Percentiles rank a stretch among this genome's conserved stretches.
phyloP scores from a whole-genome alignment of 2,888 invertebrate genomes.

The Drosophila quinaria region DNA sequence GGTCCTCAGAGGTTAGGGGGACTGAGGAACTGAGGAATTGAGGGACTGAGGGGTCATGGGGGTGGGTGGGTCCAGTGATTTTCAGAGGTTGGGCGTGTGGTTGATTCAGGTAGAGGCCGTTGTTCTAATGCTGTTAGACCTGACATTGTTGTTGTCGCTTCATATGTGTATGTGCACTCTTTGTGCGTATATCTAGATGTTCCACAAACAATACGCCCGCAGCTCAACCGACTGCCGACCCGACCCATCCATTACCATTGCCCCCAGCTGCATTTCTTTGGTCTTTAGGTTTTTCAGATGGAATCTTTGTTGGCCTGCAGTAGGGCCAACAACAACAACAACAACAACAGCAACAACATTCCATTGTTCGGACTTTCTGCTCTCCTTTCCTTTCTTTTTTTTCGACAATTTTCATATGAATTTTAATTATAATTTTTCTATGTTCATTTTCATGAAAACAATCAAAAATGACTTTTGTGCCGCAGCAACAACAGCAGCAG shows the following conservation, averaged over 20 bases:
- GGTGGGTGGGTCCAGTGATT: background rate
- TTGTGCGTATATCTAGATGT: constrained; percentile 46
- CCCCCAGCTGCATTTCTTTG: constrained; percentile 76
- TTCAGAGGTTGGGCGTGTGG: constrained; percentile 19
- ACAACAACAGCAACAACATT: constrained; percentile 23
- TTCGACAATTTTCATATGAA: constrained; percentile 79
- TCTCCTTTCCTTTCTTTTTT: constrained; percentile 30
- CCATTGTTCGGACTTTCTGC: constrained; percentile 53
- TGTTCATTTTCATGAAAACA: constrained; percentile 82
- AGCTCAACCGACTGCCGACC: constrained; percentile 47
- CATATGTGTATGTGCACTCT: constrained; percentile 9
- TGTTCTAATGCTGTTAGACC: constrained; percentile 74
- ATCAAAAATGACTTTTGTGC: constrained; percentile 81
- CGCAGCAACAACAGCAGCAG: constrained; percentile 40
- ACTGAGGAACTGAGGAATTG: background rate
- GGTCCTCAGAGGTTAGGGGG: constrained; percentile 6
- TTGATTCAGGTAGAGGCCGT: constrained; percentile 56
- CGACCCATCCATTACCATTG: constrained; percentile 36
- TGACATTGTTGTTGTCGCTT: constrained; percentile 75
- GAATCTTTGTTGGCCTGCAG: constrained; percentile 76
- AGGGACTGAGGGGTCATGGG: background rate
- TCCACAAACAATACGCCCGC: constrained; percentile 77
- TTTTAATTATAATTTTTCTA: constrained; percentile 82
- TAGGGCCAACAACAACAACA: constrained; percentile 40
- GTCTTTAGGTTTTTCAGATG: constrained; percentile 71